A percentile compares a stretch with the other conserved stretches of the same genome.
Evolutionary conservation across 2,888 invertebrate genomes (phyloP).

Genomic region (Myopa tessellatipennis): DNA sequence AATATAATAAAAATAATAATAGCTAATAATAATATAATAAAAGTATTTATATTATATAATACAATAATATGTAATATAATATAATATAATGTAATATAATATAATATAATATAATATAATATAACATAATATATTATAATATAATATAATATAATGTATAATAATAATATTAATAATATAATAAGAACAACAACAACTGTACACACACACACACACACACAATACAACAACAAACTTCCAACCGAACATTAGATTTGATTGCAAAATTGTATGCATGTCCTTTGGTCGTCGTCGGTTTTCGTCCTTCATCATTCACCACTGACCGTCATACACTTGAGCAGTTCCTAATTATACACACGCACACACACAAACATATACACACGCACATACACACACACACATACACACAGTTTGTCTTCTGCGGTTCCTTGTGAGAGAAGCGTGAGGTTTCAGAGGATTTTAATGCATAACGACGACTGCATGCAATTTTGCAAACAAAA

Average conservation of each 20-base stretch:
- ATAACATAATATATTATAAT: no score
- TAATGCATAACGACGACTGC: conserved; percentile 64
- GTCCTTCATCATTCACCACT: not conserved
- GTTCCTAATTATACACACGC: conserved; percentile 22
- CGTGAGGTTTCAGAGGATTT: conserved; percentile 55
- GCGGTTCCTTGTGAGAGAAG: conserved; percentile 51
- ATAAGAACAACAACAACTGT: no score
- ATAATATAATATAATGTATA: no score
- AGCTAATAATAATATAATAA: no score
- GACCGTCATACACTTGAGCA: not conserved
- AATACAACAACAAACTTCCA: conserved; percentile 12
- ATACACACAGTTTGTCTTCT: not conserved
- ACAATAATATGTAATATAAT: no score
- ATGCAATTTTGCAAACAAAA: not conserved
- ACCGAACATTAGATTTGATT: conserved; percentile 22
- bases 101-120: no score
- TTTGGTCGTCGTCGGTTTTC: not conserved
- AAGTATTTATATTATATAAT: no score
- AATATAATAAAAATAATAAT: no score
- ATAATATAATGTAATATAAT: no score
- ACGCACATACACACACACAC: conserved; percentile 4
- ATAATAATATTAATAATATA: no score
- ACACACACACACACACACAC: not conserved
- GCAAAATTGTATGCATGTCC: not conserved
- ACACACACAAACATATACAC: conserved; percentile 2